Evolutionary conservation across 2,888 invertebrate genomes (phyloP), one percentile per base, ranked within the genome.

Genomic region (Nyleta sp.): DNA sequence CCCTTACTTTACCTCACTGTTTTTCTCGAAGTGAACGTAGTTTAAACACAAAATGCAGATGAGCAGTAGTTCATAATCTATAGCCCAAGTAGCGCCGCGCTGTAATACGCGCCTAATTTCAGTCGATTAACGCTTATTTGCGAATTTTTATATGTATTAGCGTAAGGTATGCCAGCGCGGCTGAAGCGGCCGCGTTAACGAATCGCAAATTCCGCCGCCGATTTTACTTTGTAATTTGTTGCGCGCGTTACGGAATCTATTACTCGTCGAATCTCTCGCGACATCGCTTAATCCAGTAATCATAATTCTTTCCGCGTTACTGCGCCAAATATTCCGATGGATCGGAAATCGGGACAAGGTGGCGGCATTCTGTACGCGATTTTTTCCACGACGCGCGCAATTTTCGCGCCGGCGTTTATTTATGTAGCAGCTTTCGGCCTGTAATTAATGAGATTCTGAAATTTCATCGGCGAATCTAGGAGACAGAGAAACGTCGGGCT

Each of bases 41-140:
- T 79, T 79, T 70, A 79, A 79, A 79, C 75, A 75, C 76, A 64
- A 80, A 80, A 80, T 76, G 76, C 76, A 80, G 76, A 80, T 80
- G 73, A 80, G 80, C 80, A 76, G 80, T 76, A 68, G 76, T 72
- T 76, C 65, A 76, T 80, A 80, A 80, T 76, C 80, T 79, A 72
- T 68, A 75, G 65, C 13, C 64, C 48, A 38, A 62, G 52, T 46
- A 44, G 59, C 68, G 57, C 24, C 52, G 62, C 44, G 52, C 22
- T 50, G 59, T 76, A 71, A 76, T 57, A 44, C 65, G 57, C 42
- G 71, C 64, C 71, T 62, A 76, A 76, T 76, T 76, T 71, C 46
- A 44, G 50, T 38, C 76, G 65, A 76, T 76, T 76, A 76, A 71
- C 52, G 71, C 50, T 76, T 76, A 76, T 59, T 76, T 64, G 70